Base-by-base conservation (phyloP, 92 coral and sea anemone species). In the Galaxea fascicularis region DNA sequence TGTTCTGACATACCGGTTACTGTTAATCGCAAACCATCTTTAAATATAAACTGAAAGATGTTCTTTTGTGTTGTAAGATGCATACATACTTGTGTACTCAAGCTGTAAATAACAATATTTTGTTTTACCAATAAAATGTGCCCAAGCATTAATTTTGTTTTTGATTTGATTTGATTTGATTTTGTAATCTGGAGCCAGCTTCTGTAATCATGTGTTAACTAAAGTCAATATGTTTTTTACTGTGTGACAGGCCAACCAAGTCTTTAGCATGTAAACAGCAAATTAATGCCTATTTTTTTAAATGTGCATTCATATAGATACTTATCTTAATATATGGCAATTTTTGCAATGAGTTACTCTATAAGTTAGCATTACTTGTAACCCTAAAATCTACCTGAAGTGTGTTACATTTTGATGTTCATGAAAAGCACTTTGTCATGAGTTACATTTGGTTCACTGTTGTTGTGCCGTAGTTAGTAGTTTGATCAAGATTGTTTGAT, bases 161-260 rank as follows among this genome's bases (percentile, higher is more conserved):
- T n/a, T 77, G 24, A 74, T 79, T 79, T 59, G 24, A 35, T 66
- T 80, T 66, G 51, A 27, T 51, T 79, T 65, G 10, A 12, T 24
- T 47, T 47, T 24, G 0, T 66, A 4, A 30, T n/a, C 83, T n/a
- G 8, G 4, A 49, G 24, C 52, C 68, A 80, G 85, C 76, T 80
- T 69, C 35, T 52, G 76, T 51, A 31, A 15, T 20, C 65, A n/a
- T 16, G 24, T 47, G 18, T 24, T 66, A 20, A 13, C n/a, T 1
- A 8, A 29, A 66, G 31, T 25, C 8, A 31, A 21, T 9, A 57
- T 79, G 35, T 54, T 69, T 68, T 82, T 70, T 82, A 13, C 69
- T 82, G 86, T 82, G 86, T 82, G 86, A 82, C 86, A 82, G 86
- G 86, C 78, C 65, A 82, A 35, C 71, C 10, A 53, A 25, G 25